A percentile compares a stretch with the other conserved stretches of the same genome.
phyloP scores from a whole-genome alignment of 2,888 invertebrate species.

The Rotaria macrura region DNA sequence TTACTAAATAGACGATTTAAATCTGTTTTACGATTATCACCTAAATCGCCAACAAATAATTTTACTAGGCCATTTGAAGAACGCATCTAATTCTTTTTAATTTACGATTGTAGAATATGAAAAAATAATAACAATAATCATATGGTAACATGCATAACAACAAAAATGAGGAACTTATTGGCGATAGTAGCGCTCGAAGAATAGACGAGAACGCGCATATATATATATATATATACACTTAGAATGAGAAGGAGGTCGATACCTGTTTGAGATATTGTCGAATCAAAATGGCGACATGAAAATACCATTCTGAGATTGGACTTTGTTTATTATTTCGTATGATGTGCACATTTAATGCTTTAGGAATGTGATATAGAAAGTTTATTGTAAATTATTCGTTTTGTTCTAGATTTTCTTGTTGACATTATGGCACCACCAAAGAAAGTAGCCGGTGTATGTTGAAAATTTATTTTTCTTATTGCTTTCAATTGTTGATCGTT shows the following conservation, averaged over 20 bases:
- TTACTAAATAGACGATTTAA: background rate
- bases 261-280: background rate
- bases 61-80: background rate
- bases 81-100: background rate
- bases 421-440: background rate
- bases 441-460: conserved; percentile 5
- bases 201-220: background rate
- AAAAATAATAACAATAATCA: too few relatives aligned
- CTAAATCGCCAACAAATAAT: background rate
- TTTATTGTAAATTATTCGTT: background rate
- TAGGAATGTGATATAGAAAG: background rate
- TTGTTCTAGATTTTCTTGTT: background rate
- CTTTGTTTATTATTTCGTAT: background rate
- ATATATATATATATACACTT: too few relatives aligned
- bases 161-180: background rate
- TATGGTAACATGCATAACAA: background rate
- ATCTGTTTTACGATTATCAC: background rate
- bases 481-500: background rate
- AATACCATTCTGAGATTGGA: background rate
- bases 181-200: background rate
- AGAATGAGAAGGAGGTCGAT: background rate
- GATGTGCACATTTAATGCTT: background rate
- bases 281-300: background rate
- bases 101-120: too few relatives aligned
- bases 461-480: background rate